Conservation (phyloP, 2,113 vertebrate species). For the Thinocorus orbignyianus region DNA sequence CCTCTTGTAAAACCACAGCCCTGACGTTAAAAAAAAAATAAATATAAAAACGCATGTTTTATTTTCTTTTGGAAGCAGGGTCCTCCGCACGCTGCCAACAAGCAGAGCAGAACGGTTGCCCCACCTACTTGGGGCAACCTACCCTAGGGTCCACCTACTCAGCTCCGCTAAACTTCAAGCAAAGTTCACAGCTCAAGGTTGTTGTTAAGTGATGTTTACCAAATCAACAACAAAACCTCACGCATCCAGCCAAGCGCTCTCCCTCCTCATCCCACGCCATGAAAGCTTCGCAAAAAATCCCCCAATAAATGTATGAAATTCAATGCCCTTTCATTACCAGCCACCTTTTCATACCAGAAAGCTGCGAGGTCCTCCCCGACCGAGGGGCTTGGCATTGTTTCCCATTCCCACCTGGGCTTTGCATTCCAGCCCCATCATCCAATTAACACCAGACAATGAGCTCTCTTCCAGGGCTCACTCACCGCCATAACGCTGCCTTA, state of each 20-base stretch:
- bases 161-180: neutral
- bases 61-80: neutral
- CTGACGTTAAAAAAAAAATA: neutral
- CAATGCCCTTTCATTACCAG: neutral
- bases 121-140: too few species aligned
- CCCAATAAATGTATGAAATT: too few species aligned
- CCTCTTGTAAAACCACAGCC: neutral
- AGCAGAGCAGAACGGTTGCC: neutral
- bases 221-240: neutral
- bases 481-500: accelerated
- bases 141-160: neutral
- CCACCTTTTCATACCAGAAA: neutral
- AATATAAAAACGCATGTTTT: neutral
- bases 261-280: neutral
- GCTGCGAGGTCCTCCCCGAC: accelerated
- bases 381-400: neutral
- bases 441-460: neutral
- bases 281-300: neutral
- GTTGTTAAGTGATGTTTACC: neutral
- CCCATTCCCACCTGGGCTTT: neutral
- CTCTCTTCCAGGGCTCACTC: neutral
- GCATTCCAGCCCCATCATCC: neutral
- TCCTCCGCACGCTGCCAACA: neutral
- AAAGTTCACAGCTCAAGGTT: neutral
- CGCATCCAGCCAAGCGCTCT: accelerated